Conservation (phyloP, 1,140 invertebrate species). For the Drosophila melanogaster region DNA sequence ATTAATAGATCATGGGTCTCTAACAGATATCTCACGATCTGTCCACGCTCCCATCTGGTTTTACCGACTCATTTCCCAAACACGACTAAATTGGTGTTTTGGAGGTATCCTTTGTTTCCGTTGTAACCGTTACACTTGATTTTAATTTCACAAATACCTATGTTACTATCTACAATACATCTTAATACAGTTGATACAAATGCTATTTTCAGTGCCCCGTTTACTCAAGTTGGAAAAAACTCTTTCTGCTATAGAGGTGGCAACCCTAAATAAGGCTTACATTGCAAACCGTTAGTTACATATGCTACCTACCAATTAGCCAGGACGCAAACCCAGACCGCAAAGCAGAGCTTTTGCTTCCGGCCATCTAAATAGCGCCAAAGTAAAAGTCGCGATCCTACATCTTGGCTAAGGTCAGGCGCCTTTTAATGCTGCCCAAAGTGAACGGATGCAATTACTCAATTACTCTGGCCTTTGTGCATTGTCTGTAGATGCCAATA, state of each 20-base stretch:
- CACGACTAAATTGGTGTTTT: background rate
- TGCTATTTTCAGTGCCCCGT: too few relatives aligned
- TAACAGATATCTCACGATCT: slow-evolving; percentile 20
- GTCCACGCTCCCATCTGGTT: slow-evolving; percentile 15
- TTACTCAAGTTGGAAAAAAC: too few relatives aligned
- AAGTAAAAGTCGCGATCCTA: slow-evolving; percentile 56
- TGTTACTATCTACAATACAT: too few relatives aligned
- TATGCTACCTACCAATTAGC: background rate
- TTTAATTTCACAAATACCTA: background rate
- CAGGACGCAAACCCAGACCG: slow-evolving; percentile 12
- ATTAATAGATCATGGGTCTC: slow-evolving; percentile 28
- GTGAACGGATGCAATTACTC: slow-evolving; percentile 73
- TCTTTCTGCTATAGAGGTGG: background rate
- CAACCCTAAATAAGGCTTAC: background rate
- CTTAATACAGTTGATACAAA: too few relatives aligned
- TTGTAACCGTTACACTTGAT: background rate
- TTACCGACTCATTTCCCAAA: slow-evolving; percentile 1
- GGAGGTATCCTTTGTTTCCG: background rate
- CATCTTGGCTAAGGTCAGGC: slow-evolving; percentile 51
- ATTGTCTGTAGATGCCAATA: slow-evolving; percentile 7
- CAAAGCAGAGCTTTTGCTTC: slow-evolving; percentile 30
- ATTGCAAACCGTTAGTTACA: slow-evolving; percentile 13
- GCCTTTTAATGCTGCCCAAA: slow-evolving; percentile 53
- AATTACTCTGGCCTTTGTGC: slow-evolving; percentile 59
- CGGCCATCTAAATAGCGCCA: slow-evolving; percentile 7